phyloP scores from a whole-genome alignment of 1,140 invertebrate species.

The Heliconius eleuchia region DNA sequence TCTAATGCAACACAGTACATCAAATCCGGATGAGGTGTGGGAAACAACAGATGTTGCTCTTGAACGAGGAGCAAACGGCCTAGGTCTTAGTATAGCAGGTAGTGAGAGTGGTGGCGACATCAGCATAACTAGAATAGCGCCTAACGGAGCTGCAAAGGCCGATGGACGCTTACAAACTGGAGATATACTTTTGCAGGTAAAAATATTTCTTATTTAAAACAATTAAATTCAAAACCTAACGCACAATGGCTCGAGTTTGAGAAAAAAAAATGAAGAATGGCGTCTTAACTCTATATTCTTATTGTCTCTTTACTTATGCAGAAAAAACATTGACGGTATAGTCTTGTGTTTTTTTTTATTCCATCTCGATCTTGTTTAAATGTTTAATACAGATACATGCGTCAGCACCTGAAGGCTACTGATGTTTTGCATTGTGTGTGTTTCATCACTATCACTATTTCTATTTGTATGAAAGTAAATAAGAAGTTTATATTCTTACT shows the following conservation, averaged over 20 bases:
- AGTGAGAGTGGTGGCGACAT: constrained; percentile 92
- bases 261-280: too few relatives aligned
- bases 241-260: too few relatives aligned
- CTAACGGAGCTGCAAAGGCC: constrained; percentile 95
- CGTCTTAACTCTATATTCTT: background rate
- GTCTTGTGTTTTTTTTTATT: background rate
- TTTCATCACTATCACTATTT: background rate
- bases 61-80: constrained; percentile 90
- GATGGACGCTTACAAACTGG: constrained; percentile 83
- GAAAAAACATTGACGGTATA: background rate
- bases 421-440: background rate
- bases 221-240: background rate
- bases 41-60: constrained; percentile 93
- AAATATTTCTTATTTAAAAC: background rate
- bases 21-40: constrained; percentile 83
- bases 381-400: background rate
- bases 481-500: background rate
- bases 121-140: constrained; percentile 98
- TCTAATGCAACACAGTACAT: constrained; percentile 38
- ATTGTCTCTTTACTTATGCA: too few relatives aligned
- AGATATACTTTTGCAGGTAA: constrained; percentile 82
- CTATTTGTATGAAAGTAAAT: background rate
- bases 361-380: background rate
- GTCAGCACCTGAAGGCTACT: background rate
- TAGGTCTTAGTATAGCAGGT: constrained; percentile 86